phyloP scores from a whole-genome alignment of 2,113 vertebrate genomes.

The Neodon shergylaensis region DNA sequence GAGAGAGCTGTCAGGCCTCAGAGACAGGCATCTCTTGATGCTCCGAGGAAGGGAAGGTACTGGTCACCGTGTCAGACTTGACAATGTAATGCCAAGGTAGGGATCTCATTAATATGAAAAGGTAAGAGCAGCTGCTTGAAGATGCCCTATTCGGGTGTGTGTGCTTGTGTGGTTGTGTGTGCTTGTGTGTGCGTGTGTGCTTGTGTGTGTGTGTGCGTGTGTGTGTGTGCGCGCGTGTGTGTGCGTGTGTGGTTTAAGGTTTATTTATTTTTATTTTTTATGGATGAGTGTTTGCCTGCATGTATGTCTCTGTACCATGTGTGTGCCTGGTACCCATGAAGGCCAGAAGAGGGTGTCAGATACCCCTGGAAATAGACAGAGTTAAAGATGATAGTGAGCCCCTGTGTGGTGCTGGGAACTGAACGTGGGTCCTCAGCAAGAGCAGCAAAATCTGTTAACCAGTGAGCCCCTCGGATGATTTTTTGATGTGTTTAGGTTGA shows the following conservation, averaged over 20 bases:
- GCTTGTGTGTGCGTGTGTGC: neutral
- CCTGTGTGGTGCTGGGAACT: neutral
- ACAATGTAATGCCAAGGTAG: neutral
- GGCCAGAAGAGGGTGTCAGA: neutral
- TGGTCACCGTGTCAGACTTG: no score
- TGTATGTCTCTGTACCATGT: neutral
- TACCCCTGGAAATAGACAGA: neutral
- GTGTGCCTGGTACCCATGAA: neutral
- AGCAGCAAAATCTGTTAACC: neutral
- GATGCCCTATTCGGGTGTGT: neutral
- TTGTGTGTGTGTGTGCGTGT: no score
- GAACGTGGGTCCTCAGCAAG: neutral
- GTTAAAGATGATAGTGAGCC: neutral
- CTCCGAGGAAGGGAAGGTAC: neutral
- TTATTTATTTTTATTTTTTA: neutral
- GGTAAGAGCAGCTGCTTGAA: neutral
- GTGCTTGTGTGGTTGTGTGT: neutral
- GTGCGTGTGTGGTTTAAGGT: neutral
- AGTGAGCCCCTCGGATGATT: neutral
- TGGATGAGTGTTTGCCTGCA: neutral
- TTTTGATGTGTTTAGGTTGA: neutral
- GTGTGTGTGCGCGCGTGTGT: no score
- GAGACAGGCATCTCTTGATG: neutral
- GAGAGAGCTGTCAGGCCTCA: neutral
- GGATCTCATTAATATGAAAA: neutral